Evolutionary conservation across 2,888 invertebrate genomes (phyloP).

Genomic region (Phaonia tiefii): DNA sequence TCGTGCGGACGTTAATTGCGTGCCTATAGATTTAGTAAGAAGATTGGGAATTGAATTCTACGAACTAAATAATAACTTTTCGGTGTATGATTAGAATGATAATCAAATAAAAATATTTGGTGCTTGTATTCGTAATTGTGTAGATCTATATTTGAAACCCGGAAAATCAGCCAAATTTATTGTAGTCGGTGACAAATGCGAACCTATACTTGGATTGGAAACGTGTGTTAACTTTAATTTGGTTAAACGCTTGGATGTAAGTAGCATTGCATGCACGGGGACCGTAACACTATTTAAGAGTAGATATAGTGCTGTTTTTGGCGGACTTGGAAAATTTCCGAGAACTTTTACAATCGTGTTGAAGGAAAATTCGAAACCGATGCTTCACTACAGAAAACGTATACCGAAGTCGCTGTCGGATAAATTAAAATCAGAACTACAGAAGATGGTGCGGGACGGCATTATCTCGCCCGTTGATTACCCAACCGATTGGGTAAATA

Average conservation of each 20-base stretch:
- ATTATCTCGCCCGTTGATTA: slow-evolving; percentile 68
- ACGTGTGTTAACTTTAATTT: slow-evolving; percentile 34
- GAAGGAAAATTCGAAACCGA: slow-evolving; percentile 64
- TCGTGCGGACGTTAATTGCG: slow-evolving; percentile 64
- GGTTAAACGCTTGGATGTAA: slow-evolving; percentile 57
- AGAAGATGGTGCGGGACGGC: slow-evolving; percentile 52
- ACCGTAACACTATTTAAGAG: slow-evolving; percentile 31
- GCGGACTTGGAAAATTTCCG: slow-evolving; percentile 58
- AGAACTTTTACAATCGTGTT: too few species aligned
- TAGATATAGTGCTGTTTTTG: slow-evolving; percentile 51
- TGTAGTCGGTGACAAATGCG: slow-evolving; percentile 39
- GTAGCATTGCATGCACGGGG: slow-evolving; percentile 64
- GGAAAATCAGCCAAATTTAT: slow-evolving; percentile 33
- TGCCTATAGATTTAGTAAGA: slow-evolving; percentile 51
- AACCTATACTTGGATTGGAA: too few species aligned
- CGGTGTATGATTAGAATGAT: slow-evolving; percentile 61
- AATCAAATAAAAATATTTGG: slow-evolving; percentile 57
- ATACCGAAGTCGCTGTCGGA: slow-evolving; percentile 66
- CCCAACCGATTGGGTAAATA: too few species aligned
- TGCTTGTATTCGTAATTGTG: not conserved
- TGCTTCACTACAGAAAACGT: too few species aligned
- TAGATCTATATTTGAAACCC: slow-evolving; percentile 21
- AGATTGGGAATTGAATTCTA: slow-evolving; percentile 55
- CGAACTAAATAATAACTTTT: slow-evolving; percentile 36
- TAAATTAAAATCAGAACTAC: slow-evolving; percentile 62